Conservation (phyloP, 2,797 vertebrate species). For the Ibycter americanus region DNA sequence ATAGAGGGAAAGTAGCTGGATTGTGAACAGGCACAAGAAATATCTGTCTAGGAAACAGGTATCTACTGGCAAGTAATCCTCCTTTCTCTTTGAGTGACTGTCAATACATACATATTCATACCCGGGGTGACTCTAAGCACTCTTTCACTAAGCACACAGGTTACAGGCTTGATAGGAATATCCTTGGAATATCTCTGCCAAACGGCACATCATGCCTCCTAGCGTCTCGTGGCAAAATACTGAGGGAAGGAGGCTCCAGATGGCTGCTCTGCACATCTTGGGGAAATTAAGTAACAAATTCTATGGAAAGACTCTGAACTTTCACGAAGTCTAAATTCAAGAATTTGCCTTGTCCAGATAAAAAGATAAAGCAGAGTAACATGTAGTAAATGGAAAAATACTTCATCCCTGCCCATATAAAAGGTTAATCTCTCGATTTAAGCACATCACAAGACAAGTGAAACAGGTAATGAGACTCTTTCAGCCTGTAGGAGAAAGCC, state of each 20-base stretch:
- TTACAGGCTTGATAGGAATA: background rate
- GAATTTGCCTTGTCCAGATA: constrained; percentile 4
- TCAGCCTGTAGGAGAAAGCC: background rate
- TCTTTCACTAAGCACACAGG: background rate
- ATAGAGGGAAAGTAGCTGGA: constrained; percentile 22
- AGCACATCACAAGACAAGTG: constrained; percentile 21
- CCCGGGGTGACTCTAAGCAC: background rate
- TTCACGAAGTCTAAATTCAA: background rate
- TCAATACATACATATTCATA: background rate
- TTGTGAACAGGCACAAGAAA: constrained; percentile 16
- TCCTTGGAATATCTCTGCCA: background rate
- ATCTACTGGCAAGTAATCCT: constrained; percentile 29
- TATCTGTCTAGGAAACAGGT: constrained; percentile 53
- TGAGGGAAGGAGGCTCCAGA: background rate
- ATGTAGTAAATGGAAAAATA: background rate
- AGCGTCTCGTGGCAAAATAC: background rate
- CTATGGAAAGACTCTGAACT: background rate
- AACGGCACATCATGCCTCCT: background rate
- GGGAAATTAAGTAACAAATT: background rate
- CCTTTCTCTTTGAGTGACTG: background rate
- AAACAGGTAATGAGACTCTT: constrained; percentile 14
- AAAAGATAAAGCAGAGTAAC: constrained; percentile 29
- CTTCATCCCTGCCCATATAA: background rate
- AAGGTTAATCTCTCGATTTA: constrained; percentile 36
- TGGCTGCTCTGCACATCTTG: background rate